Evolutionary conservation across 2,797 vertebrate species (phyloP), one percentile per base, ranked within the genome.

Genomic region (Sebastes iracundus): DNA sequence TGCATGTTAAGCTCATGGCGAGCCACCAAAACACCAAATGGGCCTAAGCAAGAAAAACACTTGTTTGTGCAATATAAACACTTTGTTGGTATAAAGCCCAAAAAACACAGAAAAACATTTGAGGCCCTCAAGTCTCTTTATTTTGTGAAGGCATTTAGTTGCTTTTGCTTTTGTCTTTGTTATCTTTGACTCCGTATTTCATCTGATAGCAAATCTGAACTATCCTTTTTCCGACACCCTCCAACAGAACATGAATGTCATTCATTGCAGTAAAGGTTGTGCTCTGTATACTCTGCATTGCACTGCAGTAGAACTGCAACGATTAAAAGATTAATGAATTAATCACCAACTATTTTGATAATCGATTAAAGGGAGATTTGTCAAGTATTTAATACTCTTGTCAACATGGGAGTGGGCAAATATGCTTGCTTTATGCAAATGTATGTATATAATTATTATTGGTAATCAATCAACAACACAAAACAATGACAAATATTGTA

Each of bases 21-120:
- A 85, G 61, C 73, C 66, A 82, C 80, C 71, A 70, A 86, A 87
- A 86, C 63, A 85, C 67, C 73, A 70, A 82, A 86, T 62, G 30
- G 42, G 60, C 60, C 25, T 2, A 20, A 18, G 68, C 32, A 71
- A 80, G 64, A 87, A 80, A 80, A 86, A 62, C 79, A 66, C 56
- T 66, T 63, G 35, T 76, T 84, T 79, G 77, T 82, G 64, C 60
- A 79, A 73, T 82, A 58, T 84, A 83, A 80, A 70, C 53, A 53
- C 13, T 63, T 25, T n/a, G 46, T n/a, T 72, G 59, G 42, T 49
- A 60, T 16, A 2, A 74, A 74, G 56, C 62, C 77, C 16, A 25
- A 38, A 25, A 25, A 11, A n/a, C 52, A 72, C 20, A 30, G 14
- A 72, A 68, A 61, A 22, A 38, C 7, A 64, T 8, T 25, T 25